Base-by-base conservation (phyloP, 2,888 invertebrate genomes). In the Epistrophella euchroma region DNA sequence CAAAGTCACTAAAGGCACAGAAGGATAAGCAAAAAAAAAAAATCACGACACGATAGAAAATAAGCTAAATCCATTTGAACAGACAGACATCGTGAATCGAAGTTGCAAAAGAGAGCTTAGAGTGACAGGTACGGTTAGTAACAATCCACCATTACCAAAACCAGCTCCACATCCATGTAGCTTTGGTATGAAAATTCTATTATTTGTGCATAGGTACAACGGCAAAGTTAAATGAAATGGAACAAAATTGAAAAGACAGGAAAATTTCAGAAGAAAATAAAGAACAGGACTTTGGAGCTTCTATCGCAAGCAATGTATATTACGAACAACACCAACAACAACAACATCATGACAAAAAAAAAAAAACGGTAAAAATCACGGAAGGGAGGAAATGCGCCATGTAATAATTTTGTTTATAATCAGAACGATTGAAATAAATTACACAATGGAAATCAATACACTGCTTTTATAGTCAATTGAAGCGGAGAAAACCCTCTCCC, bases 341-440 rank as follows among this genome's bases (percentile, higher is more conserved):
- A 60, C 22, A 43, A 7, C 40, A 13, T 28, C 5, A 37, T 10
- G 7, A 5, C 6, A 13, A 50, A 6, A 19, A 50, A n/a, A 66
- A 19, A 15, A 52, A 68, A 37, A 37, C 17, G 13, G 17, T 25
- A 17, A 37, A 66, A 68, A 66, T 66, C 47, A 66, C 45, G 47
- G 40, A 35, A 43, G 28, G 64, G 58, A 13, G 75, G 50, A 43
- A 32, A 45, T 22, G 66, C 56, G 72, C 66, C 82, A 78, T 68
- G 56, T 73, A 77, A 86, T 81, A 77, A 74, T 56, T 77, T 58
- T 82, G 86, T 82, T 86, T 85, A 77, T 85, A 77, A 85, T 81
- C 85, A 81, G 47, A 85, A 40, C 85, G 81, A 85, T 81, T 81
- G 85, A 85, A 81, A 76, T 72, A 80, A 85, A 76, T 85, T 77